Evolutionary conservation across 2,888 invertebrate genomes (phyloP).

Genomic region (Yponomeuta cagnagella): DNA sequence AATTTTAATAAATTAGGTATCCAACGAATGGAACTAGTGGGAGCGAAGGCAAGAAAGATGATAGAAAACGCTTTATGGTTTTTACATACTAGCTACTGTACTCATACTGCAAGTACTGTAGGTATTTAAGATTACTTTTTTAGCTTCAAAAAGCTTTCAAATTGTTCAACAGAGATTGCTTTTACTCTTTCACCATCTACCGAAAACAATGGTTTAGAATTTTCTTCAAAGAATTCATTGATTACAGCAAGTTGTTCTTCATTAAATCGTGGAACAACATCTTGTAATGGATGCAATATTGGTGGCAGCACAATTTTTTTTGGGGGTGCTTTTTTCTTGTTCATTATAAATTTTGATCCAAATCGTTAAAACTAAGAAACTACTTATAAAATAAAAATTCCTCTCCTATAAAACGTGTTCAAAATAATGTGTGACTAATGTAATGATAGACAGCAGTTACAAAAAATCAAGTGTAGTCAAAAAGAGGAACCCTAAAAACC

Average conservation of each 20-base stretch:
- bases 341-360: background rate
- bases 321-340: background rate
- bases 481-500: too few relatives aligned
- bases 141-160: constrained; percentile 45
- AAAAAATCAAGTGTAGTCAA: too few relatives aligned
- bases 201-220: constrained; percentile 39
- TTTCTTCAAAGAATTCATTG: constrained; percentile 47
- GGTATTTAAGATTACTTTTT: constrained; percentile 42
- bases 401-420: too few relatives aligned
- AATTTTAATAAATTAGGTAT: too few relatives aligned
- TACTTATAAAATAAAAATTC: too few relatives aligned
- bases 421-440: too few relatives aligned
- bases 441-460: too few relatives aligned
- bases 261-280: constrained; percentile 36
- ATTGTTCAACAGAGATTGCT: constrained; percentile 50
- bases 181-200: constrained; percentile 41
- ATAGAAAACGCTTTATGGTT: too few relatives aligned
- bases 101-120: background rate
- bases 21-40: too few relatives aligned
- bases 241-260: constrained; percentile 48
- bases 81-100: too few relatives aligned
- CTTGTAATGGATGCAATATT: constrained; percentile 1
- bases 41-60: too few relatives aligned
- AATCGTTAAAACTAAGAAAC: background rate
- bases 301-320: background rate